Percentiles rank a stretch among this genome's conserved stretches.
Conservation (phyloP, 2,888 invertebrate genomes). For the Ophion ventricosus region DNA sequence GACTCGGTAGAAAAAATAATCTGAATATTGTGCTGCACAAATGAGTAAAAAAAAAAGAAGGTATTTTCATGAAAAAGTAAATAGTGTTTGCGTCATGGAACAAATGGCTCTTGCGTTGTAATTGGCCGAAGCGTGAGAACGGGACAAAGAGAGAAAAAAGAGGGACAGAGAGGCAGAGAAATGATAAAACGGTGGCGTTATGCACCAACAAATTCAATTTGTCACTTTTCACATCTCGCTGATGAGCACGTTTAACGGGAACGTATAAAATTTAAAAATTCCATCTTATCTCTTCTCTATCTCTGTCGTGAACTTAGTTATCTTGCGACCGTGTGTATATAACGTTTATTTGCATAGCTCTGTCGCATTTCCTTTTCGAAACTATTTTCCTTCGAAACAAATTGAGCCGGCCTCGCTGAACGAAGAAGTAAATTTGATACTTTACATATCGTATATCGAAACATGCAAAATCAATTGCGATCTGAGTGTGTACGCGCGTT, state of each 20-base stretch:
- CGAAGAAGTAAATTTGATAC: no score
- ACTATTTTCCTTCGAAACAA: no score
- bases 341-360: background rate
- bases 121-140: conserved; percentile 1
- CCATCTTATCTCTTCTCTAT: background rate
- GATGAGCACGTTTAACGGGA: conserved; percentile 9
- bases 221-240: conserved; percentile 19
- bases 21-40: no score
- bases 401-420: no score
- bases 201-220: conserved; percentile 8
- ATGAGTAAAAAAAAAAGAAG: no score
- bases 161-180: background rate
- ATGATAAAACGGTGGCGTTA: background rate
- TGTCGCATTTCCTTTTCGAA: background rate
- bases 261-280: conserved; percentile 6
- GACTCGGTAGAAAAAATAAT: no score
- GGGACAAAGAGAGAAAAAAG: background rate
- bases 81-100: background rate
- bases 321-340: background rate
- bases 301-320: background rate
- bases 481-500: no score
- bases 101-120: background rate
- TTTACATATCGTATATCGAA: no score
- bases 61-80: background rate
- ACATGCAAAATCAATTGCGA: no score